Evolutionary conservation across 2,113 vertebrate species (phyloP), one percentile per base, ranked within the genome.

Genomic region (Nipponia nippon): DNA sequence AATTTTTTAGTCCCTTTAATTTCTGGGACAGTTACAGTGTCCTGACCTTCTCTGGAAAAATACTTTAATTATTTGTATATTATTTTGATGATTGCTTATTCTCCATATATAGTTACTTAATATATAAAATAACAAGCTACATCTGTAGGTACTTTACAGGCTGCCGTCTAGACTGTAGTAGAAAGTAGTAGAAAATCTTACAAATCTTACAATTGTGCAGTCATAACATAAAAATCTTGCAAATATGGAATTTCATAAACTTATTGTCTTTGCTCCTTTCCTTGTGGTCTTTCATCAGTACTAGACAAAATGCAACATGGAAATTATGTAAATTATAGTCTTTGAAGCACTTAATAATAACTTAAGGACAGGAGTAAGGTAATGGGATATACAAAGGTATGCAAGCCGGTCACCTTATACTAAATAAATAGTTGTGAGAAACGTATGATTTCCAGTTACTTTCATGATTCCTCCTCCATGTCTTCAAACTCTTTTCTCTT

Each of bases 271-370:
- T 95, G 4, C 34, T 95, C 16, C 46, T 63, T 94, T 95, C 61
- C 59, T 95, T 94, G 71, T 93, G 84, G n/a, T 92, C 61, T 90
- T 96, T 93, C 78, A 70, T 78, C 63, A 86, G 87, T 78, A 56
- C 87, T 81, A 96, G 72, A 80, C 30, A 89, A 96, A 97, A 95
- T 62, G n/a, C 36, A 95, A 72, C 40, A 67, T 23, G 42, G 61
- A 79, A 97, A 95, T 96, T 95, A 85, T 58, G 58, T 85, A 96
- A 97, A 69, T 96, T 96, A 79, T 63, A 89, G 59, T 97, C 52
- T 94, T 97, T 92, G 92, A 96, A 97, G 83, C 83, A 95, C 76
- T 85, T 97, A 96, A 94, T 94, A 94, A 96, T 90, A 93, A 95
- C 78, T 91, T 92, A 82, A 96, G 72, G 76, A 90, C 46, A 70